Evolutionary conservation across 30 jellyfish, hydroid and myxozoan species (phyloP).

Genomic region (Morbakka virulenta): DNA sequence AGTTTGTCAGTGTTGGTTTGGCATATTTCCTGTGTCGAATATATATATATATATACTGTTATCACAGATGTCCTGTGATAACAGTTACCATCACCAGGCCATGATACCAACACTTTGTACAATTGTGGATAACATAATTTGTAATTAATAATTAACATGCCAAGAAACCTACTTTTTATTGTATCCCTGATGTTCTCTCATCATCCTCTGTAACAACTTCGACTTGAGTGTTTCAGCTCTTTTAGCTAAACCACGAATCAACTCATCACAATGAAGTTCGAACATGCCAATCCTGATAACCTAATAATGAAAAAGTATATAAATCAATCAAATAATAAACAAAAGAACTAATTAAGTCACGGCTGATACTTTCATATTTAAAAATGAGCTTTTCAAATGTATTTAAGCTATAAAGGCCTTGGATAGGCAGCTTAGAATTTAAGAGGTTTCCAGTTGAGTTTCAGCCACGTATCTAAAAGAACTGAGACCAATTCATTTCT

Average conservation of each 20-base stretch:
- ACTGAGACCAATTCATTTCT: no score
- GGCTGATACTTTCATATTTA: not conserved
- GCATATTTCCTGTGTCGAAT: no score
- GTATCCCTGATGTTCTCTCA: slow-evolving; percentile 77
- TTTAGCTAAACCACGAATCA: slow-evolving; percentile 77
- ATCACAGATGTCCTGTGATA: no score
- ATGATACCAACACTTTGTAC: no score
- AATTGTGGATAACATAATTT: no score
- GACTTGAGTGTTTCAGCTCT: slow-evolving; percentile 79
- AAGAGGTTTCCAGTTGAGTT: no score
- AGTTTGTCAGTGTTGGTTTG: no score
- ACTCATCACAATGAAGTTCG: slow-evolving; percentile 90
- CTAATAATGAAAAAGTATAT: slow-evolving; percentile 7
- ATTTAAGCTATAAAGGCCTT: not conserved
- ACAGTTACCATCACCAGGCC: no score
- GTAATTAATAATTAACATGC: no score
- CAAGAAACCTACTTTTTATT: slow-evolving; percentile 56
- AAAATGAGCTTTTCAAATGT: not conserved
- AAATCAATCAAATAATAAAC: not conserved
- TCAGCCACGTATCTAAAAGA: no score
- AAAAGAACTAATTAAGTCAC: not conserved
- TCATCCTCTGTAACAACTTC: slow-evolving; percentile 72
- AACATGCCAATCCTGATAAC: slow-evolving; percentile 77
- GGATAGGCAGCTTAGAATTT: no score
- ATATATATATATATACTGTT: no score